Conservation (phyloP, 1,140 invertebrate genomes). For the Aphaenogaster floridana region DNA sequence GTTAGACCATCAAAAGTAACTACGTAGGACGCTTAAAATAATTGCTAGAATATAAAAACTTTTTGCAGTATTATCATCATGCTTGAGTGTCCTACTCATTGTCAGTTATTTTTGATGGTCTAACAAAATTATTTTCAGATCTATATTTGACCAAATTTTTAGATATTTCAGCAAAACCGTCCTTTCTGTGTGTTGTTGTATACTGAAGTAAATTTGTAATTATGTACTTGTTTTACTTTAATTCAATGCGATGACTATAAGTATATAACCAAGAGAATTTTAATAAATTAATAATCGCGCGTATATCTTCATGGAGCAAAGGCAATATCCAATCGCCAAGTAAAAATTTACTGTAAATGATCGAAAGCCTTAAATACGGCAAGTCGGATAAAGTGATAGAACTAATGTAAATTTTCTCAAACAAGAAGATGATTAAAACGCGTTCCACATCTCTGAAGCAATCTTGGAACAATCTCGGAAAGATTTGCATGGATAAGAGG, state of each 20-base stretch:
- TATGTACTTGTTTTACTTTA: neutral
- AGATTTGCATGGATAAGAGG: neutral
- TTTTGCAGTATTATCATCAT: too few species aligned
- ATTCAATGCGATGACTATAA: neutral
- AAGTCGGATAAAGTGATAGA: neutral
- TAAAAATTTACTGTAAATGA: neutral
- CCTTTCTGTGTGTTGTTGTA: too few species aligned
- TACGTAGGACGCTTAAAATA: too few species aligned
- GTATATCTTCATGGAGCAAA: neutral
- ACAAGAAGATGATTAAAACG: neutral
- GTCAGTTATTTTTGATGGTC: too few species aligned
- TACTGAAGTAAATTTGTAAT: neutral
- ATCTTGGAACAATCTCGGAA: neutral
- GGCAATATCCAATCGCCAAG: neutral
- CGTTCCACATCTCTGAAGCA: neutral
- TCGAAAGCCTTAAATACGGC: neutral
- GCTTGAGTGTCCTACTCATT: too few species aligned
- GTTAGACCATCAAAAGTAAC: too few species aligned
- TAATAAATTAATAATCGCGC: neutral
- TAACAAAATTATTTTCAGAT: too few species aligned
- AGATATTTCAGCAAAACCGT: too few species aligned
- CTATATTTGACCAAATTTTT: too few species aligned
- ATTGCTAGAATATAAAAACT: too few species aligned
- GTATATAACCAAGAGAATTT: neutral
- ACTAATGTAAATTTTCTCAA: slow-evolving; percentile 5